Evolutionary conservation across 2,113 vertebrate species (phyloP).

Genomic region (Vulpes ferrilata): DNA sequence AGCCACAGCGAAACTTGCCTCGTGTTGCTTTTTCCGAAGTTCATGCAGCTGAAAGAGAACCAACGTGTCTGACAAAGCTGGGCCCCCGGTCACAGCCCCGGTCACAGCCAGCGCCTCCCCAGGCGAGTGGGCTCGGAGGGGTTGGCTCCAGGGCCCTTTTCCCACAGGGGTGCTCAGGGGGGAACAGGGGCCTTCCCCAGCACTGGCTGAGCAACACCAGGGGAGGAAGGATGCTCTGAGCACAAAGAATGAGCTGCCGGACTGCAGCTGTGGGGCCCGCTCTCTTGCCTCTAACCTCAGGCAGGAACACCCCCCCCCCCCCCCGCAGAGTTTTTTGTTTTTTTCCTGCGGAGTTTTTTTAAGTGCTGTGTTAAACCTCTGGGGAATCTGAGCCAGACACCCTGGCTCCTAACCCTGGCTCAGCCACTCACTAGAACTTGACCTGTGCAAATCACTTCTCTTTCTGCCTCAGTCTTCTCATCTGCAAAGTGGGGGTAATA

Average conservation of each 20-base stretch:
- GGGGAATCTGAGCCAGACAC: neutral
- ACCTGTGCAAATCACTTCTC: neutral
- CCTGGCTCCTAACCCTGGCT: neutral
- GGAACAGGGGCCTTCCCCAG: too few species aligned
- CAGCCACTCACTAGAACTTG: neutral
- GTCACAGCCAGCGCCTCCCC: fast-evolving
- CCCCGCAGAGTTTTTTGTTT: too few species aligned
- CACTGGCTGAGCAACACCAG: fast-evolving
- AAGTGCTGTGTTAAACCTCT: fast-evolving
- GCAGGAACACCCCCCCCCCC: too few species aligned
- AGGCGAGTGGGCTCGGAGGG: fast-evolving
- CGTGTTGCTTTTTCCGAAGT: slow-evolving; percentile 85
- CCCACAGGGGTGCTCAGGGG: neutral
- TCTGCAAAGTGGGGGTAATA: neutral
- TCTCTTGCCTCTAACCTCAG: fast-evolving
- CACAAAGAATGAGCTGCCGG: neutral
- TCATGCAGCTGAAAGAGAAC: slow-evolving; percentile 86
- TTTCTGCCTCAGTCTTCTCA: neutral
- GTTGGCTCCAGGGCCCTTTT: neutral
- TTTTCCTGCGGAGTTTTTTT: fast-evolving
- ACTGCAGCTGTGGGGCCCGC: fast-evolving
- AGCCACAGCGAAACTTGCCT: slow-evolving; percentile 80
- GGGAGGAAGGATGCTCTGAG: neutral
- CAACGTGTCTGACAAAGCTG: fast-evolving
- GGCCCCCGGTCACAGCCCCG: fast-evolving